Conservation (phyloP, 53 echinoderm and acorn worm species). For the Stichopus horrens region DNA sequence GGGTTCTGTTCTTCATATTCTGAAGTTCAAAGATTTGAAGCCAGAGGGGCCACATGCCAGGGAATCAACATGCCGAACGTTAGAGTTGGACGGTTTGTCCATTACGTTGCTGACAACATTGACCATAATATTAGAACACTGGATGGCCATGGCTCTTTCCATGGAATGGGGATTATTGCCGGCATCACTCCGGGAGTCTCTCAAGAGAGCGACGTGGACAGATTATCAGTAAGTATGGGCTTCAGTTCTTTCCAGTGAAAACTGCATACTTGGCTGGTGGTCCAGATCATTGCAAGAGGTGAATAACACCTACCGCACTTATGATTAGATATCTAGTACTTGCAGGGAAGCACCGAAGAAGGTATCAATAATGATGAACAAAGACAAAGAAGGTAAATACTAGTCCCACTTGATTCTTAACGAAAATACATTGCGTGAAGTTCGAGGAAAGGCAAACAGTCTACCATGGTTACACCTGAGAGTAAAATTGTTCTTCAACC, state of each 20-base stretch:
- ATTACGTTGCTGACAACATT: slow-evolving; percentile 26
- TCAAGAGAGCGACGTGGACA: background rate
- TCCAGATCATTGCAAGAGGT: background rate
- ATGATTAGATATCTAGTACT: background rate
- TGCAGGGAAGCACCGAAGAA: background rate
- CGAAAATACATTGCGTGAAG: slow-evolving; percentile 11
- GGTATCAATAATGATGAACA: slow-evolving; percentile 10
- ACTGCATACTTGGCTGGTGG: too few relatives aligned
- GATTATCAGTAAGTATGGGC: slow-evolving; percentile 7
- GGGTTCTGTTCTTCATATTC: too few relatives aligned
- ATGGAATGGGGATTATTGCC: slow-evolving; percentile 57
- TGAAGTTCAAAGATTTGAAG: too few relatives aligned
- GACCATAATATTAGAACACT: slow-evolving; percentile 37
- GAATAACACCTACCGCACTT: background rate
- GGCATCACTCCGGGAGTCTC: slow-evolving; percentile 17
- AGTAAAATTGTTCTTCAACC: background rate
- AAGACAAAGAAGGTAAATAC: slow-evolving; percentile 7
- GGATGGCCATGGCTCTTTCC: slow-evolving; percentile 42
- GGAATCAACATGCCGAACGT: too few relatives aligned
- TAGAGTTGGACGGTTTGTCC: background rate
- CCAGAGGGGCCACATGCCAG: too few relatives aligned
- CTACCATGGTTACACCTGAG: slow-evolving; percentile 15
- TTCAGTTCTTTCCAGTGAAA: slow-evolving; percentile 8
- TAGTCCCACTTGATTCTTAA: slow-evolving; percentile 10
- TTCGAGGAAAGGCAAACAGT: slow-evolving; percentile 13